phyloP scores from a whole-genome alignment of 2,113 vertebrate genomes.

The Marmota monax region DNA sequence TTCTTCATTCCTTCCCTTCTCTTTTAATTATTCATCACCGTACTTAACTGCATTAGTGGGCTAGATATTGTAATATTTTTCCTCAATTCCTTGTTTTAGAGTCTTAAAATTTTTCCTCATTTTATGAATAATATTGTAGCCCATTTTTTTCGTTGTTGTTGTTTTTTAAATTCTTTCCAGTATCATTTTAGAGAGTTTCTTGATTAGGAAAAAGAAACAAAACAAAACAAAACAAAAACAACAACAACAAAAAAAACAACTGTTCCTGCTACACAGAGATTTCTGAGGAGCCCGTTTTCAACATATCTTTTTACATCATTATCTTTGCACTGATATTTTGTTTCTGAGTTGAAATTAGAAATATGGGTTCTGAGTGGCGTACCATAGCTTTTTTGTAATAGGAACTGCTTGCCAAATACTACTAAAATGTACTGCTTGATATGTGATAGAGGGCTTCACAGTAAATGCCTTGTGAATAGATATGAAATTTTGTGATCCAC shows the following conservation, averaged over 20 bases:
- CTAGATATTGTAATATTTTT: not conserved
- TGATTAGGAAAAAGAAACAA: not conserved
- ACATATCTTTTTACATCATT: not conserved
- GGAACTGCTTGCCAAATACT: slow-evolving; percentile 12
- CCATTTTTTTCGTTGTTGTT: not conserved
- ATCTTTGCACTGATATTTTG: slow-evolving; percentile 14
- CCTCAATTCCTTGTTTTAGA: not conserved
- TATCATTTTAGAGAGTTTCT: not conserved
- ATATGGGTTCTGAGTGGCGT: not conserved
- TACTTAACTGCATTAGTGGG: not conserved
- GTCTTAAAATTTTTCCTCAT: not conserved
- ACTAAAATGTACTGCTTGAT: not conserved
- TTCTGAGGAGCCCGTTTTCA: slow-evolving; percentile 41
- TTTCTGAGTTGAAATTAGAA: slow-evolving; percentile 60
- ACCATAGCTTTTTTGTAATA: slow-evolving; percentile 39
- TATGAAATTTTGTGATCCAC: slow-evolving; percentile 29
- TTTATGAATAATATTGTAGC: slow-evolving; percentile 22
- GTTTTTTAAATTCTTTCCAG: not conserved
- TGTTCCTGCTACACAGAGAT: not conserved
- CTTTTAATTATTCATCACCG: not conserved
- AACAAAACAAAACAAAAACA: not conserved
- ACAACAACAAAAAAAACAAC: not conserved
- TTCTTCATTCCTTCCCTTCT: not conserved
- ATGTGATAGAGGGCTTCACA: not conserved
- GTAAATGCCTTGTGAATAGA: slow-evolving; percentile 32